Conservation (phyloP, 2,113 vertebrate genomes). For the Peromyscus maniculatus region DNA sequence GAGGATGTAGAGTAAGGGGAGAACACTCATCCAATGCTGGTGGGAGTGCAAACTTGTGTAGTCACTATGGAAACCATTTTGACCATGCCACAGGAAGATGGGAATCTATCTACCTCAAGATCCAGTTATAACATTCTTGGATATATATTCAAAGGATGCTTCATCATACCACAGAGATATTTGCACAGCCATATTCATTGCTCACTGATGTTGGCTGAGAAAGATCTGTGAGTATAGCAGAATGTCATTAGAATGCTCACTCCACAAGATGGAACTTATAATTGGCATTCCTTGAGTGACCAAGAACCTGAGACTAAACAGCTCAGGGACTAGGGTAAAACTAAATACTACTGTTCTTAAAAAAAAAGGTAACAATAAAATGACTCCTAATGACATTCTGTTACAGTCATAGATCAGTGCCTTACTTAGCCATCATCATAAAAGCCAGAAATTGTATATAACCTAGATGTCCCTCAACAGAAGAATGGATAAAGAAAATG, state of each 20-base stretch:
- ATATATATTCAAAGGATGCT: neutral
- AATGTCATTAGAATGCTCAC: neutral
- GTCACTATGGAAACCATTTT: neutral
- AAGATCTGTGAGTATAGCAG: neutral
- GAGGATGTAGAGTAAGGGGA: neutral
- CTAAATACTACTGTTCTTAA: neutral
- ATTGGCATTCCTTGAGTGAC: neutral
- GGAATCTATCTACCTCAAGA: neutral
- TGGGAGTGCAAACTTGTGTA: neutral
- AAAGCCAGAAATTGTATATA: neutral
- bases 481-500: neutral
- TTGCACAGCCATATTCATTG: neutral
- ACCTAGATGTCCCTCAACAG: neutral
- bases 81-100: neutral
- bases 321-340: neutral
- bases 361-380: neutral
- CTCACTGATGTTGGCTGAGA: neutral
- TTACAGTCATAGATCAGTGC: neutral
- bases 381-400: neutral
- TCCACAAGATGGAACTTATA: neutral
- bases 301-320: neutral
- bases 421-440: neutral
- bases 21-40: neutral
- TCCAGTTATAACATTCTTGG: neutral
- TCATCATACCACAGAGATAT: neutral